These are phyloP conservation scores for Ridgeia piscesae DNA, from an alignment of 1,140 invertebrate genomes.

Conservation along the genomic window DNA sequence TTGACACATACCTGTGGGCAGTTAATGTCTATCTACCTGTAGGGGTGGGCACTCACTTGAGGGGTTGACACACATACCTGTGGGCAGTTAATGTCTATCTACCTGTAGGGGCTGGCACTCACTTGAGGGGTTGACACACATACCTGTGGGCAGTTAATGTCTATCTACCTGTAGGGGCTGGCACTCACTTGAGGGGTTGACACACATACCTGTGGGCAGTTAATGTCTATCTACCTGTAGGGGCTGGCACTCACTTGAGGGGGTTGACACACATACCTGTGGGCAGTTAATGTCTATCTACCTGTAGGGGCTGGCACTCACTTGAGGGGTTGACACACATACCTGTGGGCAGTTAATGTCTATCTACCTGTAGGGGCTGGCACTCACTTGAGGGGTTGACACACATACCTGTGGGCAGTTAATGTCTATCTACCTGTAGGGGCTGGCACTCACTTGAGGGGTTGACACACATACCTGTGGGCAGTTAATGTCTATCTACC, in stretches of 20 bases:
- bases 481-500: conserved; percentile 60
- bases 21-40: too few relatives aligned
- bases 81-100: conserved; percentile 70
- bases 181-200: conserved; percentile 65
- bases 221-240: conserved; percentile 63
- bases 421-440: too few relatives aligned
- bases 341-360: conserved; percentile 73
- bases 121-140: background rate
- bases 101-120: conserved; percentile 69
- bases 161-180: too few relatives aligned
- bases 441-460: conserved; percentile 60
- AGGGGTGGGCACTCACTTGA: conserved; percentile 68
- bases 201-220: conserved; percentile 70
- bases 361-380: conserved; percentile 69
- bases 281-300: too few relatives aligned
- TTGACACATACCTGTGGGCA: conserved; percentile 70
- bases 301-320: conserved; percentile 67
- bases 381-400: conserved; percentile 34
- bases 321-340: conserved; percentile 70
- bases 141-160: conserved; percentile 67
- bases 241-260: conserved; percentile 70
- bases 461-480: conserved; percentile 69
- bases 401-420: conserved; percentile 68
- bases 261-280: conserved; percentile 69
- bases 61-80: conserved; percentile 70